These are phyloP conservation scores for Nemotelus pantherinus DNA, from an alignment of 2,888 invertebrate genomes.

Conservation along the genomic window DNA sequence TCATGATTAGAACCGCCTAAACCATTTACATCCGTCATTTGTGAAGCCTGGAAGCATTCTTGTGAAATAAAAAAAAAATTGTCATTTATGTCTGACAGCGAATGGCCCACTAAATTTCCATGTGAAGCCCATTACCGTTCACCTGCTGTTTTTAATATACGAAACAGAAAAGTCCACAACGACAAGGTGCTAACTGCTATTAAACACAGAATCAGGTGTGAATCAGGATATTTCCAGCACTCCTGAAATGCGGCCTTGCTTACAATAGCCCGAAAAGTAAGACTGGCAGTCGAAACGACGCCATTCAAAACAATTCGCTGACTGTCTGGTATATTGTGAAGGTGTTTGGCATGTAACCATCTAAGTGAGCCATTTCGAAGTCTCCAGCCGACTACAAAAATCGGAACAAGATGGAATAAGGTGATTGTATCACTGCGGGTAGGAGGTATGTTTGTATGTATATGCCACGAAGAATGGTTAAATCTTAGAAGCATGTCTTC, in stretches of 20 bases:
- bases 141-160: slow-evolving; percentile 14
- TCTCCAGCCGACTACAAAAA: background rate
- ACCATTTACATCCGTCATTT: too few species aligned
- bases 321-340: background rate
- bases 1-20: too few species aligned
- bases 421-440: background rate
- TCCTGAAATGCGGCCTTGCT: background rate
- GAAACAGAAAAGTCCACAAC: background rate
- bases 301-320: background rate
- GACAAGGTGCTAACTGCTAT: slow-evolving; percentile 14
- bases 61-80: too few species aligned
- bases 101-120: slow-evolving; percentile 21
- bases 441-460: background rate
- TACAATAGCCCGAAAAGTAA: background rate
- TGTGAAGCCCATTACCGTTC: slow-evolving; percentile 26
- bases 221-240: background rate
- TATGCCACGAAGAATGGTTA: background rate
- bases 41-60: too few species aligned
- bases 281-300: background rate
- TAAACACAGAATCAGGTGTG: slow-evolving; percentile 1
- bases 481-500: background rate
- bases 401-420: too few species aligned
- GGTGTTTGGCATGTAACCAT: background rate
- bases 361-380: background rate
- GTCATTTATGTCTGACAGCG: background rate